Conservation (phyloP, 2,888 invertebrate genomes). For the Parapristionchus giblindavisi region DNA sequence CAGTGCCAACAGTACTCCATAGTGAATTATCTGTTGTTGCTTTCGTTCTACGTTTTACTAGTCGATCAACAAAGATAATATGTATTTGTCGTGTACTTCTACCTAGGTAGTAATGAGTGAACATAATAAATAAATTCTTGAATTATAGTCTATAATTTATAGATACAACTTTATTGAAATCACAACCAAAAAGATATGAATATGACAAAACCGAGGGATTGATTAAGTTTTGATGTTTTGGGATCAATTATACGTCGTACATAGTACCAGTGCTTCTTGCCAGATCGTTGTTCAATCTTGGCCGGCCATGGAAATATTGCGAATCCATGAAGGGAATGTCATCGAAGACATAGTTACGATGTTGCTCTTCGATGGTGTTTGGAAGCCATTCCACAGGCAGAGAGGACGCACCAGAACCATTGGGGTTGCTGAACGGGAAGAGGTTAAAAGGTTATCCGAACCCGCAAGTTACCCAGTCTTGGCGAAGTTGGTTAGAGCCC, state of each 20-base stretch:
- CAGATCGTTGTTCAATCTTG: slow-evolving; percentile 1
- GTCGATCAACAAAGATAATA: too few species aligned
- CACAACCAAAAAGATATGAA: too few species aligned
- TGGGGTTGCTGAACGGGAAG: background rate
- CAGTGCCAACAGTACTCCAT: too few species aligned
- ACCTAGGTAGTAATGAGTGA: too few species aligned
- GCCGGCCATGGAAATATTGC: background rate
- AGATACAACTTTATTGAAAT: too few species aligned
- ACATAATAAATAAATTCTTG: too few species aligned
- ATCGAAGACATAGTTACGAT: slow-evolving; percentile 2
- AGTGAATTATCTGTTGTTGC: too few species aligned
- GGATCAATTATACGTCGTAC: background rate
- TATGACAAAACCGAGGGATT: too few species aligned
- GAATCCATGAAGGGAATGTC: slow-evolving; percentile 1
- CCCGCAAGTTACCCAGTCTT: slow-evolving; percentile 1
- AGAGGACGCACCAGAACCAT: background rate
- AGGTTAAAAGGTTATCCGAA: background rate
- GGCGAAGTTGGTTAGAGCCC: slow-evolving; percentile 1
- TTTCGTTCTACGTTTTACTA: too few species aligned
- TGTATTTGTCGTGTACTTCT: too few species aligned
- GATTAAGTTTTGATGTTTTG: too few species aligned
- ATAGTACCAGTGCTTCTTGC: background rate
- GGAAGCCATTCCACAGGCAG: background rate
- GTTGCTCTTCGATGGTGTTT: background rate
- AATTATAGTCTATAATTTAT: too few species aligned